Evolutionary conservation across 2,113 vertebrate species (phyloP).

Genomic region (Elachura formosa): DNA sequence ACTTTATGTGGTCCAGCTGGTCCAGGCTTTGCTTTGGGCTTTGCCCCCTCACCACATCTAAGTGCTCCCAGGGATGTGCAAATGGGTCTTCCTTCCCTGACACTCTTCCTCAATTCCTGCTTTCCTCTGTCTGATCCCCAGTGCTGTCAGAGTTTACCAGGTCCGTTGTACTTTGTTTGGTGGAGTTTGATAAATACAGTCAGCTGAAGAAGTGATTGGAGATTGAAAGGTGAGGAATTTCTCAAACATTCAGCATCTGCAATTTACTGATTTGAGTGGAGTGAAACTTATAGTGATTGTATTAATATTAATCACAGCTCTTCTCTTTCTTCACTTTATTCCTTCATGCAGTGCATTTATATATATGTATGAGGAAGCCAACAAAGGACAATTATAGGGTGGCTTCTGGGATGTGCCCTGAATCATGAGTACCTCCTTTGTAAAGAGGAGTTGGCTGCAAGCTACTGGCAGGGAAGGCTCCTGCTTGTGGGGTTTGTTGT

Average conservation of each 20-base stretch:
- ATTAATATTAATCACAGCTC: background rate
- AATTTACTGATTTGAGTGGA: constrained; percentile 6
- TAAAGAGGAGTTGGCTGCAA: background rate
- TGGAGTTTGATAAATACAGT: background rate
- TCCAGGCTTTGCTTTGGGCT: background rate
- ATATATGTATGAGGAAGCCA: background rate
- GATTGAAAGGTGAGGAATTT: background rate
- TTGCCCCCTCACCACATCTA: background rate
- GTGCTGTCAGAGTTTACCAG: background rate
- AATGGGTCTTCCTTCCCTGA: background rate
- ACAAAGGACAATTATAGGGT: background rate
- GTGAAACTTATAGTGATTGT: background rate
- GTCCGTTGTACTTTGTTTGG: background rate
- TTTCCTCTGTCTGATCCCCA: background rate
- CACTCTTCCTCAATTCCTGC: background rate
- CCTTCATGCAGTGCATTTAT: background rate
- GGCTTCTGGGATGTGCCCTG: background rate
- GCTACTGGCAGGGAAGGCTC: background rate
- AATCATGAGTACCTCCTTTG: background rate
- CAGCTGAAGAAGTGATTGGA: background rate
- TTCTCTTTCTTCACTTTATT: background rate
- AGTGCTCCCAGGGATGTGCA: background rate
- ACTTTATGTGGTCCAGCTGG: background rate
- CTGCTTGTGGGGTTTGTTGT: background rate
- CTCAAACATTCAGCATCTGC: background rate